Conservation (phyloP, 1,140 invertebrate species). For the Psix sp. region DNA sequence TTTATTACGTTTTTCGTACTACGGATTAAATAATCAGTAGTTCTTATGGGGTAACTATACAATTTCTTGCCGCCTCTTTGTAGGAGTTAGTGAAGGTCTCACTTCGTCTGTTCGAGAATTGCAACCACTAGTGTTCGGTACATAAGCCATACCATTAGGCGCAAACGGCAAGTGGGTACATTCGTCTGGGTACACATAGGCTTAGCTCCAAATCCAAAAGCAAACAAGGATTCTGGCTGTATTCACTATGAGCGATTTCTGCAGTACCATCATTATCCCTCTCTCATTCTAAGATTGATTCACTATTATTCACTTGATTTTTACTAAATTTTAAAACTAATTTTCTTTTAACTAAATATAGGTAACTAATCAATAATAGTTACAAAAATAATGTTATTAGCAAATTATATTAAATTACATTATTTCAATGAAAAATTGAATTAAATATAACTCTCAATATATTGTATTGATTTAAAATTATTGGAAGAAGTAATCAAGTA, state of each 20-base stretch:
- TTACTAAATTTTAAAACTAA: slow-evolving; percentile 6
- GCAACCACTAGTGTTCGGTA: slow-evolving; percentile 51
- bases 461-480: too few species aligned
- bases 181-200: slow-evolving; percentile 62
- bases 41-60: too few species aligned
- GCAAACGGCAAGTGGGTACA: slow-evolving; percentile 59
- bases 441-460: too few species aligned
- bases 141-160: slow-evolving; percentile 59
- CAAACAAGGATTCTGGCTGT: slow-evolving; percentile 56
- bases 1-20: too few species aligned
- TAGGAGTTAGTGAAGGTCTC: slow-evolving; percentile 44
- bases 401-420: too few species aligned
- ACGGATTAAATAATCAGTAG: too few species aligned
- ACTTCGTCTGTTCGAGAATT: slow-evolving; percentile 53
- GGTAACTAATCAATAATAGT: too few species aligned
- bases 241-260: slow-evolving; percentile 54
- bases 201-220: slow-evolving; percentile 60
- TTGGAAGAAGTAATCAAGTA: too few species aligned
- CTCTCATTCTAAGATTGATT: slow-evolving; percentile 47
- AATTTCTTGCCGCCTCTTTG: slow-evolving; percentile 44
- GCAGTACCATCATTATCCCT: slow-evolving; percentile 27
- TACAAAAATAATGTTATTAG: too few species aligned
- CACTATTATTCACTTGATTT: slow-evolving; percentile 38
- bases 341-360: too few species aligned
- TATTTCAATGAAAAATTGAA: too few species aligned